phyloP scores from a whole-genome alignment of 2,113 vertebrate species.

The Spea multiplicata region DNA sequence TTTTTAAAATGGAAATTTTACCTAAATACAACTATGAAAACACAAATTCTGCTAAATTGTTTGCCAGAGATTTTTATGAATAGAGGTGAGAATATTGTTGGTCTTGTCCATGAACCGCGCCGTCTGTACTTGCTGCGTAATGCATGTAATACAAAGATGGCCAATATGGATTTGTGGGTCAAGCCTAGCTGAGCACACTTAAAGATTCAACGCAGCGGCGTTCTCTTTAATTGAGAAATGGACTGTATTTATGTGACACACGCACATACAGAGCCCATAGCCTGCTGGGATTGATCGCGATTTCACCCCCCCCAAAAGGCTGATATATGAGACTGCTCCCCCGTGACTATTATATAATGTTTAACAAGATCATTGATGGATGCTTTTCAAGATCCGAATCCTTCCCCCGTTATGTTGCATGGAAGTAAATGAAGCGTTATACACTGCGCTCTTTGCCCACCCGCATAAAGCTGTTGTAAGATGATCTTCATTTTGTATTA shows the following conservation, averaged over 20 bases:
- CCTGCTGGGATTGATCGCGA: conserved; percentile 27
- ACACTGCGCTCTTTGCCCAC: not conserved
- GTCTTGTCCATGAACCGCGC: not conserved
- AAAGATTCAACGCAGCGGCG: conserved; percentile 7
- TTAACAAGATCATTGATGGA: conserved; percentile 38
- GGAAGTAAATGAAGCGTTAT: not conserved
- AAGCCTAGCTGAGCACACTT: conserved; percentile 27
- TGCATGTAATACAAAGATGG: not conserved
- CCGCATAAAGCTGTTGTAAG: not conserved
- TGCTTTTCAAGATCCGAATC: conserved; percentile 19
- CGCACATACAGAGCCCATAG: conserved; percentile 6
- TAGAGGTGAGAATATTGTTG: not conserved
- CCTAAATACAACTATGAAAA: too few species aligned
- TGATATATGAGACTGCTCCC: conserved; percentile 27
- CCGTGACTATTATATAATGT: conserved; percentile 18
- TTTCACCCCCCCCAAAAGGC: conserved; percentile 16
- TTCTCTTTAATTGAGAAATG: conserved; percentile 36
- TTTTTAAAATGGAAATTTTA: too few species aligned
- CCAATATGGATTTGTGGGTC: conserved; percentile 33
- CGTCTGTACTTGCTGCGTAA: not conserved
- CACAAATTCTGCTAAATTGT: too few species aligned
- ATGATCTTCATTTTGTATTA: not conserved
- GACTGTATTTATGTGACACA: conserved; percentile 28
- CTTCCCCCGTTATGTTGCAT: not conserved
- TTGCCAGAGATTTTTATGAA: too few species aligned